Percentiles rank a stretch among this genome's conserved stretches.
phyloP scores from a whole-genome alignment of 2,113 vertebrate genomes.

The Ursus arctos region DNA sequence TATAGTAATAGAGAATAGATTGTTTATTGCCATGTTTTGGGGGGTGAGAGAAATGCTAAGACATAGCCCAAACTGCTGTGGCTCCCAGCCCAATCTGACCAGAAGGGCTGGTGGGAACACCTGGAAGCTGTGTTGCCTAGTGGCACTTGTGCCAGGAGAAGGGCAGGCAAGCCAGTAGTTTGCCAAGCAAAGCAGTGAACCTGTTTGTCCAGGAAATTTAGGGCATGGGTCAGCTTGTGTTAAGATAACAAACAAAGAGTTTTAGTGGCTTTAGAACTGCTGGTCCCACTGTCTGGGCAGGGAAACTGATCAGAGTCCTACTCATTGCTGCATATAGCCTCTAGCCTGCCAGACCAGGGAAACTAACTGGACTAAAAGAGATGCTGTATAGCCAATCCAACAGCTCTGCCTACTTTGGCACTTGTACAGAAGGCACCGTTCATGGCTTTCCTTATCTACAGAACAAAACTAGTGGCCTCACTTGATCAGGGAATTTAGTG shows the following conservation, averaged over 20 bases:
- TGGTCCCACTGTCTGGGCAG: background rate
- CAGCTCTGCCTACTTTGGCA: background rate
- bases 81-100: background rate
- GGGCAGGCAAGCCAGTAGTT: background rate
- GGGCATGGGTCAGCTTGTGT: background rate
- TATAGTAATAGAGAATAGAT: background rate
- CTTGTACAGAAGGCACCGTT: background rate
- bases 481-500: background rate
- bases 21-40: background rate
- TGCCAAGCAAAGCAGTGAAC: background rate
- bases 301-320: background rate
- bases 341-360: background rate
- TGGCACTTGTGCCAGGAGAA: background rate
- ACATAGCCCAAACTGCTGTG: background rate
- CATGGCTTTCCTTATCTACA: background rate
- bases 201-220: background rate
- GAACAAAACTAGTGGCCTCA: background rate
- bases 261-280: background rate
- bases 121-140: background rate
- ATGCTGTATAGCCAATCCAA: background rate
- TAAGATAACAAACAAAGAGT: background rate
- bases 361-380: background rate
- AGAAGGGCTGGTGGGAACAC: background rate
- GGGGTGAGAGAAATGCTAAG: background rate
- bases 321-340: background rate